Base-by-base conservation (phyloP, 2,797 vertebrate species). In the Sphenodon punctatus region DNA sequence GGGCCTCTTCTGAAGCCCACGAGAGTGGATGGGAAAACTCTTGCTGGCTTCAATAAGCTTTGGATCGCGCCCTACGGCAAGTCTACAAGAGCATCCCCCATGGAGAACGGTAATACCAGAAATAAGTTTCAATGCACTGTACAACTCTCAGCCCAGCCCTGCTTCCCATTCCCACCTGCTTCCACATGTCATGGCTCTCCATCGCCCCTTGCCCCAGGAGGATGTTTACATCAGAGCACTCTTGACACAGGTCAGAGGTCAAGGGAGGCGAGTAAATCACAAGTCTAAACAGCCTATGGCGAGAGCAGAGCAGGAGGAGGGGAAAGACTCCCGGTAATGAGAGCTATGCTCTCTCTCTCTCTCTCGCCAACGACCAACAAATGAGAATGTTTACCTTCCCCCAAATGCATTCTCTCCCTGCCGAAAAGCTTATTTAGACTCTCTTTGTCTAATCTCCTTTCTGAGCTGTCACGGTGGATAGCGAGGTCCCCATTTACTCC, bases 191-290 rank as follows among this genome's bases (percentile, higher is more conserved):
- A 91, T 2, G 20, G 39, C 51, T 43, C 56, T 43, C 32, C 10
- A 53, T 46, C 25, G n/a, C 10, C 25, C 16, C 19, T 49, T 38
- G 69, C 60, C 86, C 71, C 88, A 64, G 82, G 71, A 90, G 71
- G 75, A 88, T 80, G 83, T 90, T 93, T 91, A 86, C 82, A 85
- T 75, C 80, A 38, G 11, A 49, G 81, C 59, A 86, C 77, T 81
- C 68, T 7, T 85, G 88, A 92, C 88, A 86, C 4, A 53, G 88
- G 90, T 86, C 92, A 89, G 82, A 85, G 92, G 88, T 92, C 94
- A 93, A 88, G 88, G 91, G 76, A 86, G 85, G 48, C 75, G 79
- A 85, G 87, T 95, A 95, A 94, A 95, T 93, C 88, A 90, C 48
- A 72, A 88, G 67, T 68, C 65, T 83, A 93, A 94, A 92, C 76